Evolutionary conservation across 2,797 vertebrate species (phyloP), one percentile per base, ranked within the genome.

Genomic region (Xiphorhynchus erythropygius): DNA sequence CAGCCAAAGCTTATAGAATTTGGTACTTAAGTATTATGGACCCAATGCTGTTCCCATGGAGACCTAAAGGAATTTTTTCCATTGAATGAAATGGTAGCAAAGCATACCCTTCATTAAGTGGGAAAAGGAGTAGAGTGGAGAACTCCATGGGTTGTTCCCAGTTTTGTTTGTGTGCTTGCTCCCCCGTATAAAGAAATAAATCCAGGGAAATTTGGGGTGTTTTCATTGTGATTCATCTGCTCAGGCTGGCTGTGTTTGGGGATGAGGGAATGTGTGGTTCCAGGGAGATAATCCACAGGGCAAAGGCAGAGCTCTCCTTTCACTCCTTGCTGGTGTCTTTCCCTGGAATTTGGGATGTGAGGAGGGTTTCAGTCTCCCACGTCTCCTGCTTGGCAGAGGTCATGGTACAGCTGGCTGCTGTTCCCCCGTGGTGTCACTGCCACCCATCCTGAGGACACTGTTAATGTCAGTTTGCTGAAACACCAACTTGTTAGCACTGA

Each of bases 1-100:
- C 87, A 90, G 84, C 84, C 91, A 56, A 71, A 96, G 92, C 92
- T 97, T 82, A 84, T 77, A 96, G 96, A 95, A 88, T 92, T 90
- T 86, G 91, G 94, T 94, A 65, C 92, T 95, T 93, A 90, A 93
- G 91, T 90, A 27, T 92, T 90, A 91, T 84, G 91, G 92, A 78
- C 84, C 73, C 59, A 23, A 21, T 56, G 76, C 91, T 79, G 92
- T 95, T 96, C 91, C 94, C 94, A 93, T 90, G 89, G 94, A 96
- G 91, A 92, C 70, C 70, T 75, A 14, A 73, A 93, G 87, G 91
- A 96, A 91, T 96, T 93, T 93, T 93, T 92, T 65, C 91, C 85
- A 65, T 95, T 91, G 89, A 96, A 96, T 91, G 83, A 82, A 91
- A 71, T 70, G 69, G 91, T 78, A 60, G 94, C 92, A 91, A 94